These are phyloP conservation scores for Drosophila tani DNA, from an alignment of 1,140 invertebrate species.

Conservation along the genomic window DNA sequence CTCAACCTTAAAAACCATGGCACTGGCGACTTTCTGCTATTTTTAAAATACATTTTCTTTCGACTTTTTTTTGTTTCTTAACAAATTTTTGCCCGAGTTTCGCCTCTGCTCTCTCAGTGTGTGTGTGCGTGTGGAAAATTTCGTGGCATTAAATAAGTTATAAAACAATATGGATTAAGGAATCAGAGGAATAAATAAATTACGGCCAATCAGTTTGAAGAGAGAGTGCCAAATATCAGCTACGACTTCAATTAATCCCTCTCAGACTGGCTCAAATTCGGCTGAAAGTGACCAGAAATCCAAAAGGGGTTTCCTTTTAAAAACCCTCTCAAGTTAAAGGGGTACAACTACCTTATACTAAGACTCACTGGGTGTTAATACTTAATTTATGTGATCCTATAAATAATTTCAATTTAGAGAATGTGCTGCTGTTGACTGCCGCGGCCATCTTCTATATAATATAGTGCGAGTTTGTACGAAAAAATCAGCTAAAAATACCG, in stretches of 20 bases:
- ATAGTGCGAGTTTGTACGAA: conserved; percentile 80
- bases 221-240: conserved; percentile 3
- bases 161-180: conserved; percentile 68
- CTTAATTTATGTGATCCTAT: conserved; percentile 83
- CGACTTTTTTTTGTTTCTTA: conserved; percentile 13
- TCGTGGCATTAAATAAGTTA: conserved; percentile 70
- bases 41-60: conserved; percentile 55
- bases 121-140: conserved; percentile 70
- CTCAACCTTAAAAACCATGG: conserved; percentile 21
- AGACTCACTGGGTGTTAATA: conserved; percentile 70
- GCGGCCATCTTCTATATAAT: conserved; percentile 61
- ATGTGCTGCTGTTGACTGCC: conserved; percentile 71
- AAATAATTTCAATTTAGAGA: conserved; percentile 84
- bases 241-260: too few relatives aligned
- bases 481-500: conserved; percentile 79
- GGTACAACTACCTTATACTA: conserved; percentile 40
- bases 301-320: background rate
- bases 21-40: conserved; percentile 62
- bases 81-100: conserved; percentile 72
- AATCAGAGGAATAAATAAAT: conserved; percentile 21
- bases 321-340: conserved; percentile 30
- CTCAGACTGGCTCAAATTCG: background rate
- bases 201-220: background rate
- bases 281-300: background rate
- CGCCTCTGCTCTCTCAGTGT: conserved; percentile 8